phyloP scores from a whole-genome alignment of 2,888 invertebrate genomes.

The Ochropacha duplaris region DNA sequence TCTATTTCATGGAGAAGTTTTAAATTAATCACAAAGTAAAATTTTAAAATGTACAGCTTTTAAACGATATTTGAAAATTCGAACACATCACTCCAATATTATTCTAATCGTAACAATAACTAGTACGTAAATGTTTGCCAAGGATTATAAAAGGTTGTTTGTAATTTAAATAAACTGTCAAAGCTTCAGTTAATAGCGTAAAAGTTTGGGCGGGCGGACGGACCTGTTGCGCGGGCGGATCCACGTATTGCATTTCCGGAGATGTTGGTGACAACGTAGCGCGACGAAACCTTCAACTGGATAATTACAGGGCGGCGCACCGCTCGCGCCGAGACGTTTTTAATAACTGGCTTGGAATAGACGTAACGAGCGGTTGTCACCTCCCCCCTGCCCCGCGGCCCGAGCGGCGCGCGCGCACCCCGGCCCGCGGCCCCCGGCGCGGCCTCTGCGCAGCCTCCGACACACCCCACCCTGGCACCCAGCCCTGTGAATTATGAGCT shows the following conservation, averaged over 20 bases:
- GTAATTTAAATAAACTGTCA: slow-evolving; percentile 39
- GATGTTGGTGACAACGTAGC: slow-evolving; percentile 72
- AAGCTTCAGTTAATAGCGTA: slow-evolving; percentile 41
- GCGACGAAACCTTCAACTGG: slow-evolving; percentile 72
- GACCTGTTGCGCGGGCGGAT: slow-evolving; percentile 80
- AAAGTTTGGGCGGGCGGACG: slow-evolving; percentile 69
- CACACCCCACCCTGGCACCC: slow-evolving; percentile 55
- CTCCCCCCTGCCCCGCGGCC: slow-evolving; percentile 69
- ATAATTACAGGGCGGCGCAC: slow-evolving; percentile 83
- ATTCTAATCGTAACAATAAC: background rate
- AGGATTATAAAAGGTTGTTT: slow-evolving; percentile 19
- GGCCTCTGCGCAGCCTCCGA: slow-evolving; percentile 63
- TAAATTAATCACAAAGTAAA: background rate
- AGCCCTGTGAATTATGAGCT: slow-evolving; percentile 73
- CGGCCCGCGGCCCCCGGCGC: slow-evolving; percentile 44
- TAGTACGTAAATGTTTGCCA: slow-evolving; percentile 7
- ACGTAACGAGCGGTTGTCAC: slow-evolving; percentile 83
- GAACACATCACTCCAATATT: background rate
- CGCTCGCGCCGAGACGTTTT: slow-evolving; percentile 84
- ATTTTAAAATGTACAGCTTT: background rate
- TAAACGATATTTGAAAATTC: background rate
- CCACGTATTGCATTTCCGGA: slow-evolving; percentile 80
- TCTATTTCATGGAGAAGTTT: background rate
- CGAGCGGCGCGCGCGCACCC: slow-evolving; percentile 61
- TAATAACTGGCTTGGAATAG: slow-evolving; percentile 83